Percentiles rank a stretch among this genome's conserved stretches.
Evolutionary conservation across 2,797 vertebrate species (phyloP).

Genomic region (Rhodeus uyekii): DNA sequence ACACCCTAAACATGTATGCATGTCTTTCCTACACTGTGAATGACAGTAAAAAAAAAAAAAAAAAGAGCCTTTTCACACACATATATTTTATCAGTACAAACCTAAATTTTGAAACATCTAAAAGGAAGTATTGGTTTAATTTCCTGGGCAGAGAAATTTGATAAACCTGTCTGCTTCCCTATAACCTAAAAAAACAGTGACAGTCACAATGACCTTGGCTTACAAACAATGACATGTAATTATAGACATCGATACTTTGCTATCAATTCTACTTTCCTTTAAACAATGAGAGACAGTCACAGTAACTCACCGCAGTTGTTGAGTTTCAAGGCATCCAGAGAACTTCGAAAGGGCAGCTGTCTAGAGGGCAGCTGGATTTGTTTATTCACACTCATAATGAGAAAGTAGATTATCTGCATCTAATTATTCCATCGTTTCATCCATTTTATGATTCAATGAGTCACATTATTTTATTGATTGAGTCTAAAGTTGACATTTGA

Average conservation of each 20-base stretch:
- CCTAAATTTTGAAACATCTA: not conserved
- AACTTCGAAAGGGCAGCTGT: conserved; percentile 30
- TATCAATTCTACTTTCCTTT: conserved; percentile 5
- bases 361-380: conserved; percentile 37
- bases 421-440: conserved; percentile 47
- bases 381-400: conserved; percentile 55
- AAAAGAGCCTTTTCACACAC: not conserved
- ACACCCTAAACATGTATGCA: not conserved
- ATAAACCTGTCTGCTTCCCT: not conserved
- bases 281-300: conserved; percentile 4
- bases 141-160: not conserved
- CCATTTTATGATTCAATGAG: conserved; percentile 51
- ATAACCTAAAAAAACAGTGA: not conserved
- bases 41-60: not conserved
- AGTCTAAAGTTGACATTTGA: conserved; percentile 55
- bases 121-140: not conserved
- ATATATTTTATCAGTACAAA: not conserved
- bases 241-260: not conserved
- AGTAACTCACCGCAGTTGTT: not conserved
- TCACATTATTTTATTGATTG: conserved; percentile 57
- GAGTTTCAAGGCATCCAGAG: conserved; percentile 20
- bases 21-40: not conserved
- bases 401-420: conserved; percentile 47
- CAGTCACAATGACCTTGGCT: not conserved
- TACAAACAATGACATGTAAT: not conserved